Evolutionary conservation across 2,797 vertebrate species (phyloP).

Genomic region (Menidia menidia): DNA sequence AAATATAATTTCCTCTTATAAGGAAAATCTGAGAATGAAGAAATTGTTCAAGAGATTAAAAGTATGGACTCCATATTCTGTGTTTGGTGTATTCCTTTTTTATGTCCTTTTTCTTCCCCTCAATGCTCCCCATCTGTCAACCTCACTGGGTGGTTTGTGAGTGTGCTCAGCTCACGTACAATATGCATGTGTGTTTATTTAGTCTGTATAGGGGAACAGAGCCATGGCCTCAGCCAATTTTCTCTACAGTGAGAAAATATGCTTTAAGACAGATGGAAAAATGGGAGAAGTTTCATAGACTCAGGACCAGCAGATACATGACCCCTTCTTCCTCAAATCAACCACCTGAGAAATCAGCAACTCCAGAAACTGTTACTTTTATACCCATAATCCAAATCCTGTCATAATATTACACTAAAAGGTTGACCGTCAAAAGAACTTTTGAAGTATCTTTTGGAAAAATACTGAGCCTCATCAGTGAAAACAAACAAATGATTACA

Average conservation of each 20-base stretch:
- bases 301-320: conserved; percentile 80
- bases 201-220: conserved; percentile 80
- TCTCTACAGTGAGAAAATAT: conserved; percentile 83
- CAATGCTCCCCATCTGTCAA: conserved; percentile 32
- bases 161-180: conserved; percentile 51
- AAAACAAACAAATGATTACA: conserved; percentile 18
- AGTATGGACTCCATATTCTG: neutral
- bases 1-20: neutral
- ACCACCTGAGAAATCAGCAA: conserved; percentile 35
- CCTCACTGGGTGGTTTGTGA: conserved; percentile 78
- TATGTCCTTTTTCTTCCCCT: conserved; percentile 27
- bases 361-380: conserved; percentile 9
- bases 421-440: neutral
- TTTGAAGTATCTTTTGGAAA: conserved; percentile 2
- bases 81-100: neutral
- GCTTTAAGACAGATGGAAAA: conserved; percentile 78
- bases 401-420: neutral
- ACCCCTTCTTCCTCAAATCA: conserved; percentile 60
- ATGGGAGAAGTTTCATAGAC: conserved; percentile 72
- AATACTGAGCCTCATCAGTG: conserved; percentile 1
- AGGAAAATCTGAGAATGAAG: neutral
- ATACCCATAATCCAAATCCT: conserved; percentile 18
- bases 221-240: conserved; percentile 73
- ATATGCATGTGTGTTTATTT: conserved; percentile 80
- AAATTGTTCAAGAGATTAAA: neutral